Evolutionary conservation across 2,888 invertebrate species (phyloP), one percentile per base, ranked within the genome.

Genomic region (Aradus depressus): DNA sequence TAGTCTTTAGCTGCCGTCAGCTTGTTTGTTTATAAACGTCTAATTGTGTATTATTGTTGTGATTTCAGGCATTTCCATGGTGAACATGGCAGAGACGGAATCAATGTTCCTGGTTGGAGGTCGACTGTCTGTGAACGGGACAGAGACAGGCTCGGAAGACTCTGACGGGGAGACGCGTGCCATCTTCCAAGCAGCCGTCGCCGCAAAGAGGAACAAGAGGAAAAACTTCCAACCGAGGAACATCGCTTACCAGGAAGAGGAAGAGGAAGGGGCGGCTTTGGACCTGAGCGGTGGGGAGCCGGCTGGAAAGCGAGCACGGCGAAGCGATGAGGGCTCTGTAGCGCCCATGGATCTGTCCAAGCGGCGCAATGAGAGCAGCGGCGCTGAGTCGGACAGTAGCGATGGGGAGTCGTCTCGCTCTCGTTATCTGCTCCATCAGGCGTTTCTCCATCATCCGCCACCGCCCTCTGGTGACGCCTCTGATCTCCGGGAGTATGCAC

Each of bases 201-300:
- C 72, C 65, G 77, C 77, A 56, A 79, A 80, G 66, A 73, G 81
- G 62, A 84, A 84, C 71, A 83, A 84, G 62, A 70, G 84, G 60
- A 84, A 84, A 67, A 84, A 84, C 66, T 82, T 84, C 68, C 79
- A 81, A 62, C 86, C 86, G 0, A 71, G 84, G 61, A 85, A 82
- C 67, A 80, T 83, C 2, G 76, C 61, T 23, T 64, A 64, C 55
- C 62, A 61, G 12, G 63, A 64, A 47, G 64, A 62, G 39, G 65
- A 64, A 21, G 52, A 52, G 42, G 52, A 48, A 14, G 38, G 48
- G 14, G 23, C 16, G 32, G 47, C 45, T n/a, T 25, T 52, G 14
- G 50, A 52, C 25, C 25, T 43, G 19, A 52, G 39, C 39, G 42
- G 53, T 22, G 37, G 51, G 16, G 45, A 39, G 25, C 32, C 48